Base-by-base conservation (phyloP, 2,797 vertebrate genomes). In the Amazona ochrocephala region DNA sequence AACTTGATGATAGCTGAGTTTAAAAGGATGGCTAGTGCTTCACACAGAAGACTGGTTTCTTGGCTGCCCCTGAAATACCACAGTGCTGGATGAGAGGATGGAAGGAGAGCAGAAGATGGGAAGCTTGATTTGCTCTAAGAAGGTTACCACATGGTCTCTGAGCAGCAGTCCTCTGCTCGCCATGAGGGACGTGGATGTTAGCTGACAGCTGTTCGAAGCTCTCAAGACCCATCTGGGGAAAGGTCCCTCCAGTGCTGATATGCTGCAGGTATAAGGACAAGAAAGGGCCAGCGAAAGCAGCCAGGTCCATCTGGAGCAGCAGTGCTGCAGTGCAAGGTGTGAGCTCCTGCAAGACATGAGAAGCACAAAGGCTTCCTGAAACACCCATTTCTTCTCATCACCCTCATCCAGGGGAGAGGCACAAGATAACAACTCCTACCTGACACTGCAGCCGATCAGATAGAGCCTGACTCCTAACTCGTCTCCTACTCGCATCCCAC, bases 101-200 rank as follows among this genome's bases (percentile, higher is more conserved):
- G 44, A 30, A 85, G n/a, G 48, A 44, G 8, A 67, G 19, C 11
- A 71, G 29, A 73, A 50, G 44, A 39, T 3, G 9, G 45, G 65
- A 73, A 66, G 13, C 21, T 58, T 21, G 9, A 14, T 71, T 44
- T 44, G 19, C 34, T 34, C 37, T 45, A 54, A 74, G 60, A 71
- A 87, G 37, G 32, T 42, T 51, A 56, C 10, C 1, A 2, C 34
- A 22, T 3, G 14, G 34, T 30, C 27, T 58, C 78, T 15, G n/a
- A 74, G 70, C 50, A 58, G 32, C 29, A 62, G 8, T 22, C 30
- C 58, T 76, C 54, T 73, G 51, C 30, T 74, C 2, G 9, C 23
- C 0, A 0, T 9, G 41, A 60, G 30, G n/a, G 26, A n/a, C 8
- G 3, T 2, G 2, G 11, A 7, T 54, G 22, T 23, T 17, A 30